Base-by-base conservation (phyloP, 2,797 vertebrate genomes). In the Nannoperca australis region DNA sequence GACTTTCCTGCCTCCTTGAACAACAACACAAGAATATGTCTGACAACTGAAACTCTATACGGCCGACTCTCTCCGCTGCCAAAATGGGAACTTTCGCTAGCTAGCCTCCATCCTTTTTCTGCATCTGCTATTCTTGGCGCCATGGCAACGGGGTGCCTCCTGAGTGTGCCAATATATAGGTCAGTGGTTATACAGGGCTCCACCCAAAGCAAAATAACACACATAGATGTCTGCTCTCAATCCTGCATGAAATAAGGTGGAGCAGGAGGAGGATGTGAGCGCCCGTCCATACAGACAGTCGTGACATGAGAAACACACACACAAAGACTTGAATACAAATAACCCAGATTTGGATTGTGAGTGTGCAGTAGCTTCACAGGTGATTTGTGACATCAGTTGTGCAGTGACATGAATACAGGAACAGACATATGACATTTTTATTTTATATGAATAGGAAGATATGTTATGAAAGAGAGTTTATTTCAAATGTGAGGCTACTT, bases 161-260 rank as follows among this genome's bases (percentile, higher is more conserved):
- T 71, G 82, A 91, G 83, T 86, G 70, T 62, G 74, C 66, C 70
- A 56, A 87, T 91, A 93, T 93, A 88, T 94, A 93, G 92, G 93
- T 94, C 93, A 94, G 82, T 82, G 83, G 84, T 88, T 88, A 84
- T 70, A 76, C 38, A 42, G 82, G 72, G 81, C 86, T 90, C 75
- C 88, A 83, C 86, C 87, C 78, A 81, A 64, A 86, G 84, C 73
- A 76, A 90, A 83, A 82, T 65, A 76, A 22, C 70, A 86, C 85
- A 60, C 84, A 62, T 83, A 75, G 56, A 77, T 60, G 81, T 85
- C 75, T 89, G 78, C 70, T 74, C 34, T 62, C n/a, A 58, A 38
- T 27, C 24, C 24, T 20, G 17, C 84, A 82, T 66, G 36, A 38
- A 68, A 54, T 85, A 80, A 86, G 60, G 74, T 79, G 36, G 9